These are phyloP conservation scores for Lingula anatina DNA, from an alignment of 2,888 invertebrate genomes.

Conservation along the genomic window DNA sequence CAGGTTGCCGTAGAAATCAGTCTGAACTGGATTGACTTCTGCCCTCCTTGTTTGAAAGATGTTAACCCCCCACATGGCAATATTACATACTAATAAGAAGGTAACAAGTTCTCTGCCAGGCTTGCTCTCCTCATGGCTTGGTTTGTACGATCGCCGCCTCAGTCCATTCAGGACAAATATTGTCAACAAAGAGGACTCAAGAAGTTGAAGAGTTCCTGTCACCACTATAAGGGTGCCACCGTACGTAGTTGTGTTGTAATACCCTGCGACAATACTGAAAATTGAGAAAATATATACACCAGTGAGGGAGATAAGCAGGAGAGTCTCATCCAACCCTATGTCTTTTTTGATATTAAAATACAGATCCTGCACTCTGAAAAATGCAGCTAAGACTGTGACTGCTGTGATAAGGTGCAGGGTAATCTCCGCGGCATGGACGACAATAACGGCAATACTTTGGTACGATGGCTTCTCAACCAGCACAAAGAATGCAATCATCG, in stretches of 20 bases:
- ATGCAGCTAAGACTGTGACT: slow-evolving; percentile 78
- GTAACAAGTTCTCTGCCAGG: slow-evolving; percentile 94
- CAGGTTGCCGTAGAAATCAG: slow-evolving; percentile 86
- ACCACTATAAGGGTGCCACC: slow-evolving; percentile 81
- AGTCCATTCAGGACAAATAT: slow-evolving; percentile 90
- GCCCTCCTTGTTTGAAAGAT: slow-evolving; percentile 93
- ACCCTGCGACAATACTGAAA: slow-evolving; percentile 88
- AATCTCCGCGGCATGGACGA: slow-evolving; percentile 84
- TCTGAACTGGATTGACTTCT: slow-evolving; percentile 85
- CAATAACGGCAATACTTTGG: slow-evolving; percentile 77
- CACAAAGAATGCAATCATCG: slow-evolving; percentile 88
- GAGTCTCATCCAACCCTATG: slow-evolving; percentile 38
- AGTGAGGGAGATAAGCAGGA: slow-evolving; percentile 85
- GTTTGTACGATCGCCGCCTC: slow-evolving; percentile 79
- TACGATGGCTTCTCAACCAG: slow-evolving; percentile 69
- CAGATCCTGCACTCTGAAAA: slow-evolving; percentile 67
- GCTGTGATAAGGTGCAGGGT: slow-evolving; percentile 81
- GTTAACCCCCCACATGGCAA: slow-evolving; percentile 94
- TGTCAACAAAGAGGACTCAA: slow-evolving; percentile 89
- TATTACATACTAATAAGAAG: slow-evolving; percentile 89
- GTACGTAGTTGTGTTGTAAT: slow-evolving; percentile 72
- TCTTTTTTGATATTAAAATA: slow-evolving; percentile 17
- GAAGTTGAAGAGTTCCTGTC: slow-evolving; percentile 77
- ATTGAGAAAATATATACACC: slow-evolving; percentile 88
- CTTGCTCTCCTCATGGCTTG: slow-evolving; percentile 89